A percentile compares a stretch with the other conserved stretches of the same genome.
phyloP scores from a whole-genome alignment of 1,140 invertebrate genomes.

The Drosophila yakuba region DNA sequence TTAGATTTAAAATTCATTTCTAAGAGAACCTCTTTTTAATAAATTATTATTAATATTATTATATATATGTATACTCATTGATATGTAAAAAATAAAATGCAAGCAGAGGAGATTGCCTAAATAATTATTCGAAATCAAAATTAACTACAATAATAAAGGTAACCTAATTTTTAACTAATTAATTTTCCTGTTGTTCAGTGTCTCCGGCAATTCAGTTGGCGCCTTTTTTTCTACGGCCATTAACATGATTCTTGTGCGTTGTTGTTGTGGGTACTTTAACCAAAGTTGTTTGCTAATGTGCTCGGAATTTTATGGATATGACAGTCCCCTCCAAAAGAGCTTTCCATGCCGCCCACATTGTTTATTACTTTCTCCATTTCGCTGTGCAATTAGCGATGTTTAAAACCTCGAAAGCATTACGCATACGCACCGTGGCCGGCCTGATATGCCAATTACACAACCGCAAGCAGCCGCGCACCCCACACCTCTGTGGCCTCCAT shows the following conservation, averaged over 20 bases:
- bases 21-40: background rate
- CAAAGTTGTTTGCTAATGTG: slow-evolving; percentile 50
- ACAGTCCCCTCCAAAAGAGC: slow-evolving; percentile 27
- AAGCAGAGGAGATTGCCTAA: background rate
- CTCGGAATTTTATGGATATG: slow-evolving; percentile 41
- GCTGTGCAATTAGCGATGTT: slow-evolving; percentile 58
- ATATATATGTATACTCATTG: no score
- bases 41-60: background rate
- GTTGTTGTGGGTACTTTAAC: slow-evolving; percentile 34
- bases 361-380: slow-evolving; percentile 21
- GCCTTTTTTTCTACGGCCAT: slow-evolving; percentile 33
- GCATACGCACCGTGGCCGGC: slow-evolving; percentile 35
- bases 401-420: slow-evolving; percentile 50
- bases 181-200: slow-evolving; percentile 11
- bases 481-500: slow-evolving; percentile 36
- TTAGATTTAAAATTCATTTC: background rate
- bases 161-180: background rate
- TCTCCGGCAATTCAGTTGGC: slow-evolving; percentile 13
- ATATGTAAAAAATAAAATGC: no score
- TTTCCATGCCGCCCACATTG: background rate
- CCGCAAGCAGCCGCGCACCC: slow-evolving; percentile 44
- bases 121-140: background rate
- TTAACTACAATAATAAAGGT: background rate
- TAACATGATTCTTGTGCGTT: slow-evolving; percentile 36
- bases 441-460: slow-evolving; percentile 51